A percentile compares a stretch with the other conserved stretches of the same genome.
Evolutionary conservation across 1,140 invertebrate species (phyloP).

Genomic region (Dendroctonus ponderosae): DNA sequence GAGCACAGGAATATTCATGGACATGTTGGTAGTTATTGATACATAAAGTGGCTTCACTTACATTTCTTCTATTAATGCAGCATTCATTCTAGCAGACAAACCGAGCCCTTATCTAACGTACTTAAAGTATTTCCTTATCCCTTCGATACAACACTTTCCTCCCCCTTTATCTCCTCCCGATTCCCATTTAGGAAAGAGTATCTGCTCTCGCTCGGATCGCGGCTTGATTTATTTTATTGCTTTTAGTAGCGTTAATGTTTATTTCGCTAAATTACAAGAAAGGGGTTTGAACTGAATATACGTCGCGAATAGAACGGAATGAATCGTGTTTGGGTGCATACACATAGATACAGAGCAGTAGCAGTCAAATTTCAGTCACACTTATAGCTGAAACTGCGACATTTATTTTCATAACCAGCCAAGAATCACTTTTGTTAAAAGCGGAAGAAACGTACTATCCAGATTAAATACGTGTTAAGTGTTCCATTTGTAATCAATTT

Average conservation of each 20-base stretch:
- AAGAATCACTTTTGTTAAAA: too few species aligned
- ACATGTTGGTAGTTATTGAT: too few species aligned
- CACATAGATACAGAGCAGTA: too few species aligned
- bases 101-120: slow-evolving; percentile 17
- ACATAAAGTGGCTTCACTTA: too few species aligned
- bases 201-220: slow-evolving; percentile 42
- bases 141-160: slow-evolving; percentile 23
- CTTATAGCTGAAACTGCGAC: too few species aligned
- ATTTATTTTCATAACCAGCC: too few species aligned
- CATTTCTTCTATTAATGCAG: too few species aligned
- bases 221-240: slow-evolving; percentile 52
- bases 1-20: too few species aligned
- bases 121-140: slow-evolving; percentile 22
- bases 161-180: slow-evolving; percentile 29
- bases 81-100: neutral
- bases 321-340: slow-evolving; percentile 10
- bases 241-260: slow-evolving; percentile 52
- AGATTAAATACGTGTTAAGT: too few species aligned
- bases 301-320: slow-evolving; percentile 20
- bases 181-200: slow-evolving; percentile 45
- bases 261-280: slow-evolving; percentile 52
- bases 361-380: too few species aligned
- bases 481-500: too few species aligned
- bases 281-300: slow-evolving; percentile 46
- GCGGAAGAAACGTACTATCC: too few species aligned